Conservation (phyloP, 2,888 invertebrate genomes). For the Dermolepida albohirtum region DNA sequence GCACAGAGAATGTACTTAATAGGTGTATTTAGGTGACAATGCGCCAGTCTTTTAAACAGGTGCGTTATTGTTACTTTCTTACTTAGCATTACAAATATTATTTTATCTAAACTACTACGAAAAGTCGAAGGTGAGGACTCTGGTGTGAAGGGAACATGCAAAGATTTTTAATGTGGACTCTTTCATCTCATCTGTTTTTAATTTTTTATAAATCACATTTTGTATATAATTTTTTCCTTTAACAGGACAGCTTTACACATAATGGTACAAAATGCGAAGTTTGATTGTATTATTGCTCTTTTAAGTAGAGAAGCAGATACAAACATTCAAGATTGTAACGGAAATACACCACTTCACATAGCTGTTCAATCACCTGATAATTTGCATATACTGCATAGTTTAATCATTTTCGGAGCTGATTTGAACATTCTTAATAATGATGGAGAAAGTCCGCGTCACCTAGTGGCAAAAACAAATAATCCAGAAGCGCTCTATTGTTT, state of each 20-base stretch:
- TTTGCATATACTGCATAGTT: constrained; percentile 74
- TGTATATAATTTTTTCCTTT: too few species aligned
- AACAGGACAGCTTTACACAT: constrained; percentile 82
- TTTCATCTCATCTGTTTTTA: too few species aligned
- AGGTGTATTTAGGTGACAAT: too few species aligned
- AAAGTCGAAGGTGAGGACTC: too few species aligned
- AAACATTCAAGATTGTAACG: constrained; percentile 80
- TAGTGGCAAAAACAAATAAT: constrained; percentile 69
- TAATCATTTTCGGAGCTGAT: constrained; percentile 90
- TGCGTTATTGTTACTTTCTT: too few species aligned
- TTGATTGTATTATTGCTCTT: constrained; percentile 86
- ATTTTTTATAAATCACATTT: too few species aligned
- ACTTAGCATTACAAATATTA: too few species aligned
- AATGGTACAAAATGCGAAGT: constrained; percentile 81
- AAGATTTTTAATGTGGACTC: too few species aligned
- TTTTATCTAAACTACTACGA: too few species aligned
- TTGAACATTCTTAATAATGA: constrained; percentile 79
- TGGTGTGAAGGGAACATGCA: too few species aligned
- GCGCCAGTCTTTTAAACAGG: too few species aligned
- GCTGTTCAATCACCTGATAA: constrained; percentile 78
- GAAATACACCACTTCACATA: constrained; percentile 88
- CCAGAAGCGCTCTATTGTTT: constrained; percentile 74
- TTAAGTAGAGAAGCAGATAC: constrained; percentile 82
- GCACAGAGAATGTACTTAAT: too few species aligned
- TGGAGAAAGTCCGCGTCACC: constrained; percentile 81